Base-by-base conservation (phyloP, 1,140 invertebrate species). In the Cotesia glomerata region DNA sequence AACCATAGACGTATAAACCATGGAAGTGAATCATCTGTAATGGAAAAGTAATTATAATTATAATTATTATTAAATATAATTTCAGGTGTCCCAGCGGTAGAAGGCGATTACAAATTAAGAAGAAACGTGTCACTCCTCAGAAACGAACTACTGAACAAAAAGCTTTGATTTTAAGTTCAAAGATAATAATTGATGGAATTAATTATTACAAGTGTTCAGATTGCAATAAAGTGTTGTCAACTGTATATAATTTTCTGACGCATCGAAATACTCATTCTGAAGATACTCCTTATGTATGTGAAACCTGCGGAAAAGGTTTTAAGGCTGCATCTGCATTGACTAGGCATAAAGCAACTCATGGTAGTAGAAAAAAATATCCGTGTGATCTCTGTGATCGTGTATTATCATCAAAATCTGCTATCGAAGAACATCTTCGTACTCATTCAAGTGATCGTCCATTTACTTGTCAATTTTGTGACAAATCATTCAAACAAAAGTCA, bases 371-470 rank as follows among this genome's bases (percentile, higher is more conserved):
- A 66, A 75, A 78, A 11, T 84, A 79, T 56, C 34, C 69, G 0
- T 87, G 86, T 61, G 75, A 79, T 4, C 54, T 78, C 34, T 88
- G 86, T 73, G 77, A 71, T 0, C 79, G 81, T 52, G 54, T 45
- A 32, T 73, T 82, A 7, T 77, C 78, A 3, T 79, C 81, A 8
- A 80, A 72, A 54, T 68, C 74, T 5, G 75, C 77, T 5, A 72
- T 81, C n/a, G 77, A 78, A 61, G 77, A 82, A 56, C 84, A 86
- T 72, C 74, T 71, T 7, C 76, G 74, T 62, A 81, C 69, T 5
- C 91, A 93, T 69, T 91, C 90, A 0, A 88, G 91, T 16, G 88
- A 89, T 74, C 88, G 91, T 58, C 91, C 91, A 0, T 92, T 90
- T 73, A 86, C 90, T 13, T 93, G 92, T 75, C 90, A 92, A 69